A percentile compares a stretch with the other conserved stretches of the same genome.
These are phyloP conservation scores for Hemicentrotus pulcherrimus DNA, from an alignment of 35 echinoderm and acorn worm genomes.

Conservation along the genomic window DNA sequence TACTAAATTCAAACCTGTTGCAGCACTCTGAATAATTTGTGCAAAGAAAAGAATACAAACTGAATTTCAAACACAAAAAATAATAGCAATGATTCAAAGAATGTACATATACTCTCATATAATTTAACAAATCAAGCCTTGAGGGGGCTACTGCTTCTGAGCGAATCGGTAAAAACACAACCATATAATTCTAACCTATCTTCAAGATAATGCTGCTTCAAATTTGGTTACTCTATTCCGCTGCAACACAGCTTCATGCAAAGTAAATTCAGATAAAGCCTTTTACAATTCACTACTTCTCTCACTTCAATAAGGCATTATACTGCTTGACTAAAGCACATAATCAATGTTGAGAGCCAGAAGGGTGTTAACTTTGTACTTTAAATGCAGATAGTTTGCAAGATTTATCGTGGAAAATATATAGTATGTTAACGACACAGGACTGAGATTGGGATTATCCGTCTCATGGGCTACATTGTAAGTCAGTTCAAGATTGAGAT, in stretches of 20 bases:
- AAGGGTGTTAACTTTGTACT: too few relatives aligned
- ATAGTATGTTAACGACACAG: too few relatives aligned
- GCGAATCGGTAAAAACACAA: not conserved
- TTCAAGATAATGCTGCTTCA: conserved; percentile 24
- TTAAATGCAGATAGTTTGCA: too few relatives aligned
- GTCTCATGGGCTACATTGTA: too few relatives aligned
- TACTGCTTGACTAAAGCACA: too few relatives aligned
- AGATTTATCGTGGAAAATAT: too few relatives aligned
- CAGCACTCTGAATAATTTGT: not conserved
- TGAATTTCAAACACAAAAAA: not conserved
- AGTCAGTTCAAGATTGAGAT: too few relatives aligned
- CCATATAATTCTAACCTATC: not conserved
- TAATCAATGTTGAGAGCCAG: too few relatives aligned
- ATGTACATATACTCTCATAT: not conserved
- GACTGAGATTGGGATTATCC: too few relatives aligned
- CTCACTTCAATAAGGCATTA: not conserved
- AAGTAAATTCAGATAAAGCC: conserved; percentile 11
- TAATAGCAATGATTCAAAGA: not conserved
- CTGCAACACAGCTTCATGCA: conserved; percentile 22
- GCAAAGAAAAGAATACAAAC: conserved; percentile 13
- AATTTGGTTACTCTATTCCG: not conserved
- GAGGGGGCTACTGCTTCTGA: not conserved
- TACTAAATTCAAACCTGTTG: not conserved
- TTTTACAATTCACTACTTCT: conserved; percentile 5
- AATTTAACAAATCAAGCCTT: not conserved